Percentiles rank a stretch among this genome's conserved stretches.
These are phyloP conservation scores for Hyles euphorbiae DNA, from an alignment of 1,140 invertebrate genomes.

Conservation along the genomic window DNA sequence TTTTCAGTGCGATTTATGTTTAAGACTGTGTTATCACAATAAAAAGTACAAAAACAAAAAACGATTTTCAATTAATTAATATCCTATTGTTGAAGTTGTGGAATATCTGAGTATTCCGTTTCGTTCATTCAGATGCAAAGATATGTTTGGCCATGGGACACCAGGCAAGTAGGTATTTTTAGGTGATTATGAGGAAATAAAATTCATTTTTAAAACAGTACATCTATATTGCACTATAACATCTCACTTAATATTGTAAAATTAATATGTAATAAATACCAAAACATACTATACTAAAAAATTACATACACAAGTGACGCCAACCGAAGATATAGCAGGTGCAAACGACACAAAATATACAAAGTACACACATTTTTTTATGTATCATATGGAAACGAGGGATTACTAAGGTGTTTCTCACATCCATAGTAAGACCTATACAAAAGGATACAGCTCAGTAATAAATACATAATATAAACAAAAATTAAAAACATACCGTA, in stretches of 20 bases:
- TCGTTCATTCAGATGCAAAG: no score
- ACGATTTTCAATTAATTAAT: no score
- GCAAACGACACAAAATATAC: slow-evolving; percentile 12
- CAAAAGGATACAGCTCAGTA: no score
- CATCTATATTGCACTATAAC: slow-evolving; percentile 74
- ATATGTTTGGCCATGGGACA: no score
- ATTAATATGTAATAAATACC: slow-evolving; percentile 17
- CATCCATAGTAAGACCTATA: no score
- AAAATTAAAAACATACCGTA: no score
- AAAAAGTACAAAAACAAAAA: slow-evolving; percentile 58
- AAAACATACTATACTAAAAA: slow-evolving; percentile 22
- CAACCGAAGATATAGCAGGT: slow-evolving; percentile 30
- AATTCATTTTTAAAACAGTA: slow-evolving; percentile 58
- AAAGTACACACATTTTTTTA: background rate
- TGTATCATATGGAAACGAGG: background rate
- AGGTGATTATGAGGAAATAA: slow-evolving; percentile 27
- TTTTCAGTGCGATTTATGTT: slow-evolving; percentile 59
- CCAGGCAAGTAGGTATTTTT: no score
- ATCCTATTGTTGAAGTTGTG: no score
- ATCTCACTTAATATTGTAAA: slow-evolving; percentile 69
- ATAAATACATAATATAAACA: no score
- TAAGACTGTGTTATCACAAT: slow-evolving; percentile 72
- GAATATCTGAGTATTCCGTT: no score
- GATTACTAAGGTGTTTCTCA: no score
- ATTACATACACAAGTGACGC: slow-evolving; percentile 22